Evolutionary conservation across 1,140 invertebrate species (phyloP), one percentile per base, ranked within the genome.

Genomic region (Catajapyx aquilonaris): DNA sequence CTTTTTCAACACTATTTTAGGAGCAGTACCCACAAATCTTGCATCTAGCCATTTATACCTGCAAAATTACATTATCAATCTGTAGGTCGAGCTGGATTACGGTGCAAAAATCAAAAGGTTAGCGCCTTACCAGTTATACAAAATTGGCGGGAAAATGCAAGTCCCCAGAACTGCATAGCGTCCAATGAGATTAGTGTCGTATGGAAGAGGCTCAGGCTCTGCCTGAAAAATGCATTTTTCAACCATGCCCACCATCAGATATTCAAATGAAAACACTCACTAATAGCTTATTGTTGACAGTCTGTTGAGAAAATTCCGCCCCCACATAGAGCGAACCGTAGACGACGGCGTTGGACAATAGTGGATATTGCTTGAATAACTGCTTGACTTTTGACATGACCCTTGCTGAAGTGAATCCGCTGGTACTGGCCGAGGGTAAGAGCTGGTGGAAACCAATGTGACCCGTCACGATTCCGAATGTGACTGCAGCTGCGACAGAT

Each of bases 21-120:
- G 52, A 0, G 69, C 50, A 1, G 64, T 76, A 2, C 78, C 79
- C 1, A 65, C 62, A 46, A 73, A 73, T 36, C 63, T 65, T 28
- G 56, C 57, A 51, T 86, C 80, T 36, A 86, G 48, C 62, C 69
- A 78, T 57, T 68, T 73, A 50, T 85, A 86, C 76, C 80, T 84
- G 46, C 19, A 57, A 53, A 42, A 47, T 40, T 34, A 43, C 13
- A 18, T 2, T n/a, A n/a, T n/a, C n/a, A n/a, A n/a, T n/a, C n/a
- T n/a, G n/a, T n/a, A n/a, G n/a, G n/a, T n/a, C n/a, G n/a, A n/a
- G n/a, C n/a, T n/a, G n/a, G n/a, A n/a, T n/a, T n/a, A n/a, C n/a
- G n/a, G n/a, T n/a, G n/a, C n/a, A n/a, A n/a, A n/a, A n/a, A n/a
- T n/a, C n/a, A n/a, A n/a, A n/a, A n/a, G n/a, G n/a, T n/a, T n/a